Percentiles rank a stretch among this genome's conserved stretches.
Conservation (phyloP, 2,113 vertebrate genomes). For the Strigops habroptila region DNA sequence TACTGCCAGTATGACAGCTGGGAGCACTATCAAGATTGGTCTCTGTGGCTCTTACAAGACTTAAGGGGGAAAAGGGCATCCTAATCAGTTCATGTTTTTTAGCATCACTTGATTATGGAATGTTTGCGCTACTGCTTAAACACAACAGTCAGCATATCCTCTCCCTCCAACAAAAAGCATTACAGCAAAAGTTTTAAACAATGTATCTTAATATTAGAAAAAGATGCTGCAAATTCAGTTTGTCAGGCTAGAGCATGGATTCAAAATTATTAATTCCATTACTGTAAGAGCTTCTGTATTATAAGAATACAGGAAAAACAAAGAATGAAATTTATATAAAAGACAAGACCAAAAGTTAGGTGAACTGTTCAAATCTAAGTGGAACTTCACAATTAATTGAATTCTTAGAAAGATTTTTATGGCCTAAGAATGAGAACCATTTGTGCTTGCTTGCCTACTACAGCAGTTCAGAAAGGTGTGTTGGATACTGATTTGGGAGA, state of each 20-base stretch:
- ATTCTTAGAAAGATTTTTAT: neutral
- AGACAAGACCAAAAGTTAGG: neutral
- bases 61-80: neutral
- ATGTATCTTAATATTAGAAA: neutral
- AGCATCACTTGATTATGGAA: neutral
- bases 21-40: neutral
- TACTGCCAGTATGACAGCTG: neutral
- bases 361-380: neutral
- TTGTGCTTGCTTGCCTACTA: neutral
- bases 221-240: neutral
- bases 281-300: neutral
- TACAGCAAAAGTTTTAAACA: neutral
- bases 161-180: neutral
- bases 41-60: neutral
- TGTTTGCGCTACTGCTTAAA: neutral
- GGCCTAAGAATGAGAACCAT: neutral
- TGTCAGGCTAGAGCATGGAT: neutral
- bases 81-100: neutral
- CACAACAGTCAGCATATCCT: neutral
- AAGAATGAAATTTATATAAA: neutral
- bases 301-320: neutral
- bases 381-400: neutral
- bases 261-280: neutral
- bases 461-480: neutral
- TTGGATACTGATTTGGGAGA: neutral